Conservation (phyloP, 2,797 vertebrate genomes). For the Paedocypris micromegethes region DNA sequence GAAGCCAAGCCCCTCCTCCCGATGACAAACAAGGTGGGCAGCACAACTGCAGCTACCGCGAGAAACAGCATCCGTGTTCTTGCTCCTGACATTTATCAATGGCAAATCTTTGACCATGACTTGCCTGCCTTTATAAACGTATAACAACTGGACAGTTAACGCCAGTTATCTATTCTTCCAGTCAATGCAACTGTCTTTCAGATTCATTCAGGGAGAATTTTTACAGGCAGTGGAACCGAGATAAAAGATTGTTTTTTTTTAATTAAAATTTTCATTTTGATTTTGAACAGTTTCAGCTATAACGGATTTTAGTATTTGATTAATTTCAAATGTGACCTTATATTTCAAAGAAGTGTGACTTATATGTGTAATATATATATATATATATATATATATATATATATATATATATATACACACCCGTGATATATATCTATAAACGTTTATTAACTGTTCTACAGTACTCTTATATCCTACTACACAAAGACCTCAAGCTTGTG, state of each 20-base stretch:
- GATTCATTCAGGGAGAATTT: conserved; percentile 1
- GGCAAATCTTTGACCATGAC: conserved; percentile 59
- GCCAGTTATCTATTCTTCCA: conserved; percentile 44
- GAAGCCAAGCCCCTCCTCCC: conserved; percentile 99
- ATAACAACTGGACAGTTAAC: conserved; percentile 35
- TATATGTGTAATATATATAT: too few species aligned
- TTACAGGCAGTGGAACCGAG: conserved; percentile 13
- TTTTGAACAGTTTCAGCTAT: too few species aligned
- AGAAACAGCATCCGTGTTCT: conserved; percentile 38
- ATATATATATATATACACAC: too few species aligned
- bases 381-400: too few species aligned
- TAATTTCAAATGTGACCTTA: too few species aligned
- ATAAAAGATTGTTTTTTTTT: background rate
- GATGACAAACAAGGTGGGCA: conserved; percentile 99
- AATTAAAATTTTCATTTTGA: too few species aligned
- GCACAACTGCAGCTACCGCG: conserved; percentile 70
- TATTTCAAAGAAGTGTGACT: too few species aligned
- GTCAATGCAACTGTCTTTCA: conserved; percentile 58
- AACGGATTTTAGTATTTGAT: too few species aligned
- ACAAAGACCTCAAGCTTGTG: too few species aligned
- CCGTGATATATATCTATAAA: too few species aligned
- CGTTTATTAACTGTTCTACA: too few species aligned
- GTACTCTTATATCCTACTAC: too few species aligned
- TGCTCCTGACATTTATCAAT: conserved; percentile 54
- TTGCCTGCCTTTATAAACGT: conserved; percentile 46